Conservation (phyloP, 2,888 invertebrate species). For the Aricia artaxerxes region DNA sequence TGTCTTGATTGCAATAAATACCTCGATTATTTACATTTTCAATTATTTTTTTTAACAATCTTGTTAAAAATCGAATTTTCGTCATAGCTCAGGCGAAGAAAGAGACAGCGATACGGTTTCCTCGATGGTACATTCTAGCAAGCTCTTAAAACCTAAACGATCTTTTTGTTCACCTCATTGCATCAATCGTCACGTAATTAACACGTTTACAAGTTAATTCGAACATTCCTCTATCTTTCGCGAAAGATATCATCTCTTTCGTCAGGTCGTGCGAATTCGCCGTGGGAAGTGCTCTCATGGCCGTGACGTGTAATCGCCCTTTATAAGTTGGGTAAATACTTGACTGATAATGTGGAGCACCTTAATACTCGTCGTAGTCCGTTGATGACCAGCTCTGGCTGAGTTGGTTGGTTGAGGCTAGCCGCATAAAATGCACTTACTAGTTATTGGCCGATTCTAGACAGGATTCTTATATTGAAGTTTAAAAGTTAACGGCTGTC, state of each 20-base stretch:
- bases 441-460: no score
- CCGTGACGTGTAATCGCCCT: constrained; percentile 10
- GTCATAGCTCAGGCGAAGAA: no score
- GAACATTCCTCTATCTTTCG: background rate
- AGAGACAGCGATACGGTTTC: no score
- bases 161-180: background rate
- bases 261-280: constrained; percentile 31
- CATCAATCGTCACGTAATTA: background rate
- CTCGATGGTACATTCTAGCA: background rate
- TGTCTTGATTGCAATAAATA: no score
- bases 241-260: constrained; percentile 29
- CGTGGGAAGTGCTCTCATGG: constrained; percentile 32
- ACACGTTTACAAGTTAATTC: constrained; percentile 15
- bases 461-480: no score
- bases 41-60: no score
- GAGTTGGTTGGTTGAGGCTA: no score
- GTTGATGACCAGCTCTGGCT: no score
- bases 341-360: background rate
- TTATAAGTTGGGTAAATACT: background rate
- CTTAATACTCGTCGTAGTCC: background rate
- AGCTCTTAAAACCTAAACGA: background rate
- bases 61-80: no score
- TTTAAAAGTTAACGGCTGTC: no score
- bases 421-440: no score
- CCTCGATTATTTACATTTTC: no score